Percentiles rank a stretch among this genome's conserved stretches.
phyloP scores from a whole-genome alignment of 1,140 invertebrate species.

The Contarinia nasturtii region DNA sequence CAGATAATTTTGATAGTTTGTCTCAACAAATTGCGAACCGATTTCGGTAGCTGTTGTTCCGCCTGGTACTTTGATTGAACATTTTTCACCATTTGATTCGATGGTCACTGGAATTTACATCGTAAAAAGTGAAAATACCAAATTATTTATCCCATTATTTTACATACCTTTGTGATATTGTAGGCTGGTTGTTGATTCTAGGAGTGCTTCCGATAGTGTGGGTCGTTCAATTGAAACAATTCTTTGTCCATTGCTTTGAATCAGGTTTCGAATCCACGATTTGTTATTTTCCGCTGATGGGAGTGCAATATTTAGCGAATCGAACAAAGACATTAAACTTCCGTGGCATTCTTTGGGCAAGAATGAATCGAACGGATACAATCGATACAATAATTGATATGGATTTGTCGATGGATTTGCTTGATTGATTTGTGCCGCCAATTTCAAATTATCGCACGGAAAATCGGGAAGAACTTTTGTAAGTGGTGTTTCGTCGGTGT shows the following conservation, averaged over 20 bases:
- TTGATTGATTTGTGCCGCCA: constrained; percentile 55
- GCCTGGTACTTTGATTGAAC: constrained; percentile 24
- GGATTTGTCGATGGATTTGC: constrained; percentile 40
- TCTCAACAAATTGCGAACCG: constrained; percentile 35
- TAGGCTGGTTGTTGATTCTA: no score
- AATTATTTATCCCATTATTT: no score
- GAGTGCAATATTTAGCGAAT: constrained; percentile 33
- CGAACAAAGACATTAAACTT: constrained; percentile 44
- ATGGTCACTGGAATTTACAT: not conserved
- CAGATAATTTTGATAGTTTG: constrained; percentile 62
- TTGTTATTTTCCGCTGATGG: constrained; percentile 4
- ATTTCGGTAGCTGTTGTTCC: constrained; percentile 13
- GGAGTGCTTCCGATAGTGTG: no score
- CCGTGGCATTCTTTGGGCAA: constrained; percentile 48
- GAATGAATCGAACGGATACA: constrained; percentile 72
- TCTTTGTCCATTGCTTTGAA: no score
- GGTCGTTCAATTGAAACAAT: no score
- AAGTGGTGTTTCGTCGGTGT: constrained; percentile 48
- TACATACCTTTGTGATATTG: no score
- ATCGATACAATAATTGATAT: constrained; percentile 43
- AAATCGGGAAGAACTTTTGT: constrained; percentile 47
- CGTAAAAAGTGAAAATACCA: no score
- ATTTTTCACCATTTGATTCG: constrained; percentile 8
- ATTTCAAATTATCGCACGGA: constrained; percentile 62
- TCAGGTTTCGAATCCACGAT: no score